phyloP scores from a whole-genome alignment of 2,888 invertebrate species.

The Drosophila falleni region DNA sequence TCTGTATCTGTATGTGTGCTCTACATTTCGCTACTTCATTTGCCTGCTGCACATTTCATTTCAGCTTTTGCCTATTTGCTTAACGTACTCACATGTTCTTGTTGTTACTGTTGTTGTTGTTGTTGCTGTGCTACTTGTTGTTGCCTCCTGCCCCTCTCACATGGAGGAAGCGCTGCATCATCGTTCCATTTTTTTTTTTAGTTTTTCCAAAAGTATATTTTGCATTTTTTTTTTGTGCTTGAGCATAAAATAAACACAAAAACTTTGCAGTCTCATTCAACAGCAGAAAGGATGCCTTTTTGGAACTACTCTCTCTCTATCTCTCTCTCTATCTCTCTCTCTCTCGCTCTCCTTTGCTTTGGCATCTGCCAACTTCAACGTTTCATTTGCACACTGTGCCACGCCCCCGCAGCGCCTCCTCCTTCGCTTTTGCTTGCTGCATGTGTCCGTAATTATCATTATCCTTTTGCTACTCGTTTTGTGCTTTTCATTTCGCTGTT shows the following conservation, averaged over 20 bases:
- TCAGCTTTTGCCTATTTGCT: slow-evolving; percentile 67
- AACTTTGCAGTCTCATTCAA: slow-evolving; percentile 73
- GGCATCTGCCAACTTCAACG: slow-evolving; percentile 22
- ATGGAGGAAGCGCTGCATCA: slow-evolving; percentile 43
- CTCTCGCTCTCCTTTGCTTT: slow-evolving; percentile 1
- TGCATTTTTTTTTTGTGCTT: slow-evolving; percentile 33
- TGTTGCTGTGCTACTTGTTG: slow-evolving; percentile 52
- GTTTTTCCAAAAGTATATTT: slow-evolving; percentile 41
- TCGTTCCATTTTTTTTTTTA: slow-evolving; percentile 25
- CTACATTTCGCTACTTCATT: slow-evolving; percentile 71
- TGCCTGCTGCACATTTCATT: slow-evolving; percentile 68
- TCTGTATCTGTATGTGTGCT: slow-evolving; percentile 50
- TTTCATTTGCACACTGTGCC: slow-evolving; percentile 43
- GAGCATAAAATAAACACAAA: slow-evolving; percentile 71
- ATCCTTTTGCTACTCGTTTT: slow-evolving; percentile 68
- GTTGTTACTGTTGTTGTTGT: slow-evolving; percentile 50
- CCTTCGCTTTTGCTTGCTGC: neutral
- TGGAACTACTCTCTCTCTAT: neutral
- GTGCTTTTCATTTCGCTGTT: slow-evolving; percentile 76
- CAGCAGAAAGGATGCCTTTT: slow-evolving; percentile 32
- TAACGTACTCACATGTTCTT: slow-evolving; percentile 60
- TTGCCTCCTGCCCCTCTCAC: slow-evolving; percentile 37
- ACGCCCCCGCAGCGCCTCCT: neutral
- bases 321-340: neutral
- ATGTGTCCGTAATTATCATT: slow-evolving; percentile 73